Evolutionary conservation across 2,888 invertebrate species (phyloP), one percentile per base, ranked within the genome.

Genomic region (Acleris holmiana): DNA sequence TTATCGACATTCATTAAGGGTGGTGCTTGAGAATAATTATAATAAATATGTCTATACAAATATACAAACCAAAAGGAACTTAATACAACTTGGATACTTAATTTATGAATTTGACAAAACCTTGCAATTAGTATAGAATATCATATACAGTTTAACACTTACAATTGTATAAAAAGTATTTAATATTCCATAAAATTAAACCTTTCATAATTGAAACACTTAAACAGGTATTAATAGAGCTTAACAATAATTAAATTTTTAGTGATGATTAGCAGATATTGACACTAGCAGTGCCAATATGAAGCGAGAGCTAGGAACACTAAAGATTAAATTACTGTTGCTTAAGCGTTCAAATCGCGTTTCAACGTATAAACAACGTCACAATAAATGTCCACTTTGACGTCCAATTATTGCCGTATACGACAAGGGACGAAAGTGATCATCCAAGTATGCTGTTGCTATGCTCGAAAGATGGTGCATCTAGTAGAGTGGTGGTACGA

Each of bases 401-500:
- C 35, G 35, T 4, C 3, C 1, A 13, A 13, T 35, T 4, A 0
- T 13, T 35, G 13, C 3, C 35, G 4, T 4, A 4, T 13, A 13
- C 10, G 35, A 35, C 35, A 13, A 13, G 13, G 13, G 35, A 3
- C 13, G 0, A 29, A 29, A 29, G 35, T 35, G 8, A 35, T 35
- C 13, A 13, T 13, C 3, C 10, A 35, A 1, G 8, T 29, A 29
- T 29, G 29, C 3, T 13, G 35, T 35, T 35, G 35, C 10, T 13
- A 13, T 35, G 4, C 35, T 35, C 35, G 4, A 35, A 35, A 13
- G 4, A 35, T 35, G 23, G 23, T 23, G 23, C 35, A 3, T 35
- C 55, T 55, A 65, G 8, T 44, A 65, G 10, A 60, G 35, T 2
- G 65, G 65, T 29, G 60, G 65, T 46, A 59, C 54, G 4, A 65